Percentiles rank a stretch among this genome's conserved stretches.
Conservation (phyloP, 2,888 invertebrate species). For the Pegoplata infirma region DNA sequence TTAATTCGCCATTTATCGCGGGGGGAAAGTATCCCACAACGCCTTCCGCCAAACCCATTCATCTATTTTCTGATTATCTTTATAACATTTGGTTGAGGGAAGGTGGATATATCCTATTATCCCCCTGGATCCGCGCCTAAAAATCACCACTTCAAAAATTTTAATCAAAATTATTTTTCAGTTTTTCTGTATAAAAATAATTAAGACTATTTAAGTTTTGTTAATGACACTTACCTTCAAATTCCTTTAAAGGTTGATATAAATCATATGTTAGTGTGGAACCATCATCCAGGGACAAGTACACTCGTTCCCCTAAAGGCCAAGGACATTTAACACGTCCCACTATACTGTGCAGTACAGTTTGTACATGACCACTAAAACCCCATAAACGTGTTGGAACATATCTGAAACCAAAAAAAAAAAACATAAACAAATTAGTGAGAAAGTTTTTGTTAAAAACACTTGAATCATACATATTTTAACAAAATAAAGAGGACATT, state of each 20-base stretch:
- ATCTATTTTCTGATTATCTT: too few species aligned
- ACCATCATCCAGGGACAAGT: constrained; percentile 87
- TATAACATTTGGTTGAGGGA: too few species aligned
- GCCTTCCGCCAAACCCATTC: too few species aligned
- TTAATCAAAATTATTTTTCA: too few species aligned
- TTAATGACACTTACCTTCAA: constrained; percentile 81
- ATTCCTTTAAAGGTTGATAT: constrained; percentile 88
- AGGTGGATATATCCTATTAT: too few species aligned
- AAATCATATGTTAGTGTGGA: constrained; percentile 95
- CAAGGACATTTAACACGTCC: constrained; percentile 92
- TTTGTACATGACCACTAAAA: constrained; percentile 96
- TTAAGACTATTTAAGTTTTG: neutral
- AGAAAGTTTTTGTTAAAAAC: constrained; percentile 8
- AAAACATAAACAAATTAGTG: constrained; percentile 25
- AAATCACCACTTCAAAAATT: too few species aligned
- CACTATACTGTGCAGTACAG: constrained; percentile 92
- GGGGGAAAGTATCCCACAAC: too few species aligned
- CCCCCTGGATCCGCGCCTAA: too few species aligned
- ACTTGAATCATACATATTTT: constrained; percentile 33
- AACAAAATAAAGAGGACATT: neutral
- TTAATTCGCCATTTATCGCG: too few species aligned
- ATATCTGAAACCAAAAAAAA: constrained; percentile 82
- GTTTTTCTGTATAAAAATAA: too few species aligned
- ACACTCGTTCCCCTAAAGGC: constrained; percentile 91
- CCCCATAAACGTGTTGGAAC: constrained; percentile 95